These are phyloP conservation scores for Machaerirhynchus nigripectus DNA, from an alignment of 2,113 vertebrate genomes.

Conservation along the genomic window DNA sequence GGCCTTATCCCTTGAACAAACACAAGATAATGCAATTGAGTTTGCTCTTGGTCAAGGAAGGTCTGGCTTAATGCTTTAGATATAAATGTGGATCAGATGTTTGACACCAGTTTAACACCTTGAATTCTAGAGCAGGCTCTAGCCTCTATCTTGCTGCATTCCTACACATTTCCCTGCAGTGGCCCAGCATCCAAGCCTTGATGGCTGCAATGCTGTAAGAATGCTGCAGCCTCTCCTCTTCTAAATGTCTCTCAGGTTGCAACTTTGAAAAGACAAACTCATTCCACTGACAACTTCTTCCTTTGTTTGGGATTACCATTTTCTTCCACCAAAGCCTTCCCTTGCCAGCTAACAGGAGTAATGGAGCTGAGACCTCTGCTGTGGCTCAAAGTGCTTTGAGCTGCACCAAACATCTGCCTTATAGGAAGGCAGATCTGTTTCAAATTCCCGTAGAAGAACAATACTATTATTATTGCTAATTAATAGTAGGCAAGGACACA, in stretches of 20 bases:
- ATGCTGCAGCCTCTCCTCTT: neutral
- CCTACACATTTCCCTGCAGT: neutral
- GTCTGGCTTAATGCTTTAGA: slow-evolving; percentile 21
- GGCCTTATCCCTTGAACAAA: slow-evolving; percentile 40
- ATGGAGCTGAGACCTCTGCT: slow-evolving; percentile 6
- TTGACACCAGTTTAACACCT: neutral
- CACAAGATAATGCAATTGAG: slow-evolving; percentile 32
- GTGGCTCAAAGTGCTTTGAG: neutral
- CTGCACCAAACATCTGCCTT: neutral
- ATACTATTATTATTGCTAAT: slow-evolving; percentile 11
- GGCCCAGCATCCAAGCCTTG: neutral
- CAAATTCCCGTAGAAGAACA: slow-evolving; percentile 30
- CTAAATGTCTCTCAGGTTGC: neutral
- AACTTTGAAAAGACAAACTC: neutral
- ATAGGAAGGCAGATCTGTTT: neutral
- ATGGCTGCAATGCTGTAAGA: neutral
- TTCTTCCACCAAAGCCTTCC: neutral
- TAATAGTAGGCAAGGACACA: slow-evolving; percentile 2
- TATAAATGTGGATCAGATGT: slow-evolving; percentile 6
- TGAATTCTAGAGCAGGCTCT: neutral
- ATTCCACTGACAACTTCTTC: neutral
- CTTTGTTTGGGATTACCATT: neutral
- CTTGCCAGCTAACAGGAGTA: neutral
- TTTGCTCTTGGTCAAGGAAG: slow-evolving; percentile 38
- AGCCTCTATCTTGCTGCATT: neutral